These are phyloP conservation scores for Lycia hirtaria DNA, from an alignment of 2,888 invertebrate genomes.

Conservation along the genomic window DNA sequence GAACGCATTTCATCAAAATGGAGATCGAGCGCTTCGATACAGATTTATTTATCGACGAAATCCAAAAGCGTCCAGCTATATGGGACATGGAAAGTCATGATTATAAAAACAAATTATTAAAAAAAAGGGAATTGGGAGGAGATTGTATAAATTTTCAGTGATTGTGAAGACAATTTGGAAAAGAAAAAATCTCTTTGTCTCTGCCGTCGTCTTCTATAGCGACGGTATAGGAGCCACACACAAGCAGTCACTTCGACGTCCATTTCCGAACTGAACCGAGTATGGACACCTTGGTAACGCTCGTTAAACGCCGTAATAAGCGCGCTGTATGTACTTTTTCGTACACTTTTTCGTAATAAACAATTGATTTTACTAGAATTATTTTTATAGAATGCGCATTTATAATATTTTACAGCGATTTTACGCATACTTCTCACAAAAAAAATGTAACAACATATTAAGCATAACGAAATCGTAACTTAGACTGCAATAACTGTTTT, in stretches of 20 bases:
- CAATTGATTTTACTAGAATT: too few species aligned
- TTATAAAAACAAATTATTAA: not conserved
- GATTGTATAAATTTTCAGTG: not conserved
- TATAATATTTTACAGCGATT: too few species aligned
- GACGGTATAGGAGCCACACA: slow-evolving; percentile 31
- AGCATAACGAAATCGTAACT: too few species aligned
- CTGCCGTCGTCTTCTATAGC: slow-evolving; percentile 32
- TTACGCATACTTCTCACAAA: too few species aligned
- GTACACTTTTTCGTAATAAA: too few species aligned
- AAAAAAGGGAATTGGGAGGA: too few species aligned
- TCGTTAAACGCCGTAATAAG: not conserved
- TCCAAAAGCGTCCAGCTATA: slow-evolving; percentile 16
- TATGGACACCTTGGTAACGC: too few species aligned
- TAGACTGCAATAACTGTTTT: too few species aligned
- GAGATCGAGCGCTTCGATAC: slow-evolving; percentile 13
- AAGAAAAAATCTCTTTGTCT: slow-evolving; percentile 20
- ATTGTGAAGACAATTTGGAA: not conserved
- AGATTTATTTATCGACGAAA: slow-evolving; percentile 5
- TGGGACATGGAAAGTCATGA: not conserved
- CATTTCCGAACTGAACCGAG: slow-evolving; percentile 36
- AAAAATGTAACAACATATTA: too few species aligned
- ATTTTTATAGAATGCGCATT: too few species aligned
- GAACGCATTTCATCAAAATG: not conserved
- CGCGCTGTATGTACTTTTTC: not conserved
- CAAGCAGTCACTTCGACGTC: slow-evolving; percentile 36